Conservation (phyloP, 2,113 vertebrate species). For the Orientallactaga bullata region DNA sequence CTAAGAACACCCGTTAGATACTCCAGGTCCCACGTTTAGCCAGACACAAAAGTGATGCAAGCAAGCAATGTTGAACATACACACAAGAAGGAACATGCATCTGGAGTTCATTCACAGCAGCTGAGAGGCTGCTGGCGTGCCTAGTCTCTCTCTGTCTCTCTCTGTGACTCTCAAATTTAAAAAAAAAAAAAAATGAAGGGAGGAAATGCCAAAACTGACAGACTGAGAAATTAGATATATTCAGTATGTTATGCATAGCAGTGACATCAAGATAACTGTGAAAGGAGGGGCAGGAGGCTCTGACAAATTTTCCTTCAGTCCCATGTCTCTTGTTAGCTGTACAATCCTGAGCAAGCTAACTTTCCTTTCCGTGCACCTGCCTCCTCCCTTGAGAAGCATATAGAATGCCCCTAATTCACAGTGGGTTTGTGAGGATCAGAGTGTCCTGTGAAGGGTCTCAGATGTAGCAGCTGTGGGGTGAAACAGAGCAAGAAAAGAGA, state of each 20-base stretch:
- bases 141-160: too few species aligned
- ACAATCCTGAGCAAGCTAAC: conserved; percentile 12
- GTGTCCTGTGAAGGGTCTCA: conserved; percentile 42
- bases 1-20: too few species aligned
- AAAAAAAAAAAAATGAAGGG: conserved; percentile 24
- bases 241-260: background rate
- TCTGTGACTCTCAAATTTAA: too few species aligned
- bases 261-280: background rate
- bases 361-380: background rate
- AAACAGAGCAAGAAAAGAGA: conserved; percentile 35
- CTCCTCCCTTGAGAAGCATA: conserved; percentile 13
- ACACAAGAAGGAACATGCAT: too few species aligned
- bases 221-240: background rate
- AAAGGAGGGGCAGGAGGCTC: background rate
- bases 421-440: conserved; percentile 60
- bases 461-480: conserved; percentile 4
- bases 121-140: too few species aligned
- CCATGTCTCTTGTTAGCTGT: background rate
- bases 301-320: background rate
- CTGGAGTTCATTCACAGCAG: too few species aligned
- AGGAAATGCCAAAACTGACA: conserved; percentile 36
- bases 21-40: too few species aligned
- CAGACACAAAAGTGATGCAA: too few species aligned
- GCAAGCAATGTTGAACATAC: too few species aligned
- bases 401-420: conserved; percentile 36